A percentile compares a stretch with the other conserved stretches of the same genome.
These are phyloP conservation scores for Eupelmus urozonus DNA, from an alignment of 2,888 invertebrate species.

Conservation along the genomic window DNA sequence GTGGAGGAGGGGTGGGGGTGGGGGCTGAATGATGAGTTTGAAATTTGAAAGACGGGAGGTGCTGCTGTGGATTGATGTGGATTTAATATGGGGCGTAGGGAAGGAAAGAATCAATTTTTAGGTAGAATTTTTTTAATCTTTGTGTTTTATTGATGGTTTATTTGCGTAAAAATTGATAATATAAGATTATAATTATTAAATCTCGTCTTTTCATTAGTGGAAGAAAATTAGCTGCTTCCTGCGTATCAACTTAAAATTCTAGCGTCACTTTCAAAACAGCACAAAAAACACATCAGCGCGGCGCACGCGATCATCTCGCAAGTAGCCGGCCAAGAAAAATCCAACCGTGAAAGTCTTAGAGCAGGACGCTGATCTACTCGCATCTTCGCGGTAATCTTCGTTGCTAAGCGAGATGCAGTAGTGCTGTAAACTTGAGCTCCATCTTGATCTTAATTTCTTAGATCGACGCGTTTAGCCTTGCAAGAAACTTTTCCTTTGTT, in stretches of 20 bases:
- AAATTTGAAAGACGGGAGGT: no score
- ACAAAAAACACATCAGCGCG: background rate
- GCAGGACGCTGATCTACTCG: background rate
- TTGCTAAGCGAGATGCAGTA: no score
- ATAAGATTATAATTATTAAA: constrained; percentile 18
- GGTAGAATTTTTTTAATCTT: no score
- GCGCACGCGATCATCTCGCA: constrained; percentile 34
- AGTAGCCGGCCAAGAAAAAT: constrained; percentile 23
- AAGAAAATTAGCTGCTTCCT: constrained; percentile 43
- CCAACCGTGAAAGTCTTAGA: constrained; percentile 43
- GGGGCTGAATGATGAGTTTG: no score
- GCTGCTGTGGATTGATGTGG: no score
- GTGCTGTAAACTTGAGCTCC: no score
- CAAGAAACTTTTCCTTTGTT: no score
- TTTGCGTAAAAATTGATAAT: no score
- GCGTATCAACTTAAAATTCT: constrained; percentile 22
- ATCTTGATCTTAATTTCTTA: background rate
- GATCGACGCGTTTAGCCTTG: background rate
- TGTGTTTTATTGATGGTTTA: no score
- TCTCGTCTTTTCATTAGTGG: constrained; percentile 12
- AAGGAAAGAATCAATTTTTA: no score
- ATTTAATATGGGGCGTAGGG: no score
- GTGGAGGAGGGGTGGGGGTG: no score
- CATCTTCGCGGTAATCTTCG: background rate
- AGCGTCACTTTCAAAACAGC: constrained; percentile 32